Evolutionary conservation across 2,797 vertebrate genomes (phyloP).

Genomic region (Capromys pilorides): DNA sequence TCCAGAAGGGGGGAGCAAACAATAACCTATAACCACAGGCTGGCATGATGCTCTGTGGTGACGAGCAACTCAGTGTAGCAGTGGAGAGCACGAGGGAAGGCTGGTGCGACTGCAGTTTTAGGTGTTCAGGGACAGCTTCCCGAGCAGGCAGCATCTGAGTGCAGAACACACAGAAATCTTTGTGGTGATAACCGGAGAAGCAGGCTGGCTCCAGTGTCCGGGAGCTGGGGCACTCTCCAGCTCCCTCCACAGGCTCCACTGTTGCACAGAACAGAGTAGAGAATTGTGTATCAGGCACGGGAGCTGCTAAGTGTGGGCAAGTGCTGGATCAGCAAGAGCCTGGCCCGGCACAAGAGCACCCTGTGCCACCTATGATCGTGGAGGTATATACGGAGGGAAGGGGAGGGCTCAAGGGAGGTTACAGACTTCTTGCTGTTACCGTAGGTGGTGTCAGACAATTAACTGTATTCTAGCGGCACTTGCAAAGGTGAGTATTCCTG

Average conservation of each 20-base stretch:
- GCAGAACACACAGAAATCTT: too few species aligned
- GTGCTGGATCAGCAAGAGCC: background rate
- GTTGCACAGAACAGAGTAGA: background rate
- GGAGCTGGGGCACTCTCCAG: rapidly evolving
- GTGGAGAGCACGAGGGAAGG: background rate
- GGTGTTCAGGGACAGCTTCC: background rate
- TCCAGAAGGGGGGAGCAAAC: background rate
- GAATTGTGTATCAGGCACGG: rapidly evolving
- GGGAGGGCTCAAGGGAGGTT: background rate
- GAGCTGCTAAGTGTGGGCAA: rapidly evolving
- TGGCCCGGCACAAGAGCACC: background rate
- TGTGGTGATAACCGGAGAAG: background rate
- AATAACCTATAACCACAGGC: background rate
- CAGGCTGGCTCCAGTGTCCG: rapidly evolving
- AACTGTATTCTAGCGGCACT: background rate
- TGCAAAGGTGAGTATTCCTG: background rate
- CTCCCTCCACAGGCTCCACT: rapidly evolving
- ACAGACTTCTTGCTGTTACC: background rate
- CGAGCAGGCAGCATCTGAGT: background rate
- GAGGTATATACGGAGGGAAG: background rate
- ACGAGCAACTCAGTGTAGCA: background rate
- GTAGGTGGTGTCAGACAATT: background rate
- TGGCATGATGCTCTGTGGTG: background rate
- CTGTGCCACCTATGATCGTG: background rate
- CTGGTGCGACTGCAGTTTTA: rapidly evolving